phyloP scores from a whole-genome alignment of 2,888 invertebrate species.

The Rugalucina vietnamica region DNA sequence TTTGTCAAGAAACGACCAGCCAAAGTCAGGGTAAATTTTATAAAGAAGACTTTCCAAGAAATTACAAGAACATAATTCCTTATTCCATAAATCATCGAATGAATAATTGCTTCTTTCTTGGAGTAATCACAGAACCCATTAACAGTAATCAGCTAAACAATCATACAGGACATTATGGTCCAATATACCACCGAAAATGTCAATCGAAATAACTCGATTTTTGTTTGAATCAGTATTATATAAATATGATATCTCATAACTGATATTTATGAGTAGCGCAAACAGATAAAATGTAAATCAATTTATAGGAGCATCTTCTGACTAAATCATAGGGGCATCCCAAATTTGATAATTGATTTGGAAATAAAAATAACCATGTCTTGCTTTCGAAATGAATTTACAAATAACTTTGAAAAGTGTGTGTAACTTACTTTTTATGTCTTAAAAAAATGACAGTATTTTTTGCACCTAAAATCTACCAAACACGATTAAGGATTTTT shows the following conservation, averaged over 20 bases:
- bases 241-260: background rate
- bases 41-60: background rate
- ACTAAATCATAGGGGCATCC: background rate
- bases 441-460: no score
- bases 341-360: background rate
- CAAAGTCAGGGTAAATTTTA: background rate
- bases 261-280: background rate
- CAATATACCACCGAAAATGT: background rate
- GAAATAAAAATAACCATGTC: background rate
- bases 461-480: no score
- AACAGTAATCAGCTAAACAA: background rate
- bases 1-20: no score
- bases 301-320: background rate
- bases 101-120: background rate
- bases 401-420: no score
- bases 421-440: no score
- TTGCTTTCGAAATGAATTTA: no score
- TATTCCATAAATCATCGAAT: background rate
- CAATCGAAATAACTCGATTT: background rate
- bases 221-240: background rate
- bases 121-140: no score
- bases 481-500: no score
- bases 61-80: background rate
- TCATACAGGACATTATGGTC: background rate
- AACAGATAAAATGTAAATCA: background rate